Percentiles rank a stretch among this genome's conserved stretches.
These are phyloP conservation scores for Nymphicus hollandicus DNA, from an alignment of 2,113 vertebrate genomes.

Conservation along the genomic window DNA sequence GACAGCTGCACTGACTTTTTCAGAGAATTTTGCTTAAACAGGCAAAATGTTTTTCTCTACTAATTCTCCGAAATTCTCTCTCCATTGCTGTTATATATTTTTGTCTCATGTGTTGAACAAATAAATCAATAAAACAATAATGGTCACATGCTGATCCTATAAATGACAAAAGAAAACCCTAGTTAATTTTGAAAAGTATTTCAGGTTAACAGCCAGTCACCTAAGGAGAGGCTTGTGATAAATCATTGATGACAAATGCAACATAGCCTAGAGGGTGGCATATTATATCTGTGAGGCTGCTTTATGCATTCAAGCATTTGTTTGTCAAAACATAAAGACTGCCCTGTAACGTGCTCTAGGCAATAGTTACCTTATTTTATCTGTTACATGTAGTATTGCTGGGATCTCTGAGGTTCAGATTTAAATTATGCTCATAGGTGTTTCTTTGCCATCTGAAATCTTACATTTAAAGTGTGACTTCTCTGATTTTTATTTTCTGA, in stretches of 20 bases:
- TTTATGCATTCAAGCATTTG: background rate
- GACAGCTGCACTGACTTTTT: background rate
- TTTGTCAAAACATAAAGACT: background rate
- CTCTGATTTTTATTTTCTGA: background rate
- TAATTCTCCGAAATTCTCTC: background rate
- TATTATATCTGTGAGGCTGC: background rate
- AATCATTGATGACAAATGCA: background rate
- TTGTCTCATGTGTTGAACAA: accelerated
- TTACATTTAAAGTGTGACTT: background rate
- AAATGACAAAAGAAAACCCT: background rate
- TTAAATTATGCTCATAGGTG: background rate
- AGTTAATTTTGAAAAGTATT: background rate
- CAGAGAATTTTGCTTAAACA: background rate
- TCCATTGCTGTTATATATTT: background rate
- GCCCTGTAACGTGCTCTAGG: background rate
- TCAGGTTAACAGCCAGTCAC: background rate
- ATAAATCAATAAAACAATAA: background rate
- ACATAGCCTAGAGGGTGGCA: background rate
- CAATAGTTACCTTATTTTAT: background rate
- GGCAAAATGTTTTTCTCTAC: background rate
- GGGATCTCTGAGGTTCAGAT: background rate
- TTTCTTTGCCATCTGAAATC: background rate
- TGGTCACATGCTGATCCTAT: background rate
- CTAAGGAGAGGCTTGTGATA: background rate
- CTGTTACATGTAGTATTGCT: background rate